These are phyloP conservation scores for Naja naja DNA, from an alignment of 2,113 vertebrate species.

Conservation along the genomic window DNA sequence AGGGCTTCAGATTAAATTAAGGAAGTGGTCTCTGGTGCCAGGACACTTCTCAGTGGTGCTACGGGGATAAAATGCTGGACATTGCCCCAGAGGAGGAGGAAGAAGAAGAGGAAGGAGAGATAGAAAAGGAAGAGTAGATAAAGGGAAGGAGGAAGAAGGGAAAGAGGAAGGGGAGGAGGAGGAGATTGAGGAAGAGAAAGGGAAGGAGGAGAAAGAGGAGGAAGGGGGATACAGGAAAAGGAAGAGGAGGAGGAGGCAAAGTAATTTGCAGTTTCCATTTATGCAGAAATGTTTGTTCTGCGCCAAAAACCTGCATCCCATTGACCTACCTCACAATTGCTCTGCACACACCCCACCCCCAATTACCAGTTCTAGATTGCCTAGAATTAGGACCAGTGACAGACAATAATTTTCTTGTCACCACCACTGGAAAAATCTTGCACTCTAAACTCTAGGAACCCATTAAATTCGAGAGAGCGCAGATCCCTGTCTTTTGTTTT, in stretches of 20 bases:
- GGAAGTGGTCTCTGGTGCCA: not conserved
- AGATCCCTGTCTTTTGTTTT: not conserved
- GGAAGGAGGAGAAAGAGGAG: not conserved
- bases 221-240: no score
- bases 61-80: not conserved
- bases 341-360: not conserved
- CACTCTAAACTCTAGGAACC: not conserved
- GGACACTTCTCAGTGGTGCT: not conserved
- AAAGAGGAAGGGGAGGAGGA: no score
- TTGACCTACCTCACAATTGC: conserved; percentile 16
- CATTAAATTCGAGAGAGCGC: not conserved
- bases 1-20: not conserved
- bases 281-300: conserved; percentile 11
- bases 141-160: not conserved
- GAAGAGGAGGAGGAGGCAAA: not conserved
- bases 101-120: not conserved
- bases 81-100: not conserved
- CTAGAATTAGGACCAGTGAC: not conserved
- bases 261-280: not conserved
- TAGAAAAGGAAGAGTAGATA: no score
- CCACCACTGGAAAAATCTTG: not conserved
- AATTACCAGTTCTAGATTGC: conserved; percentile 10
- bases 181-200: no score
- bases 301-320: not conserved
- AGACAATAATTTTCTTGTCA: conserved; percentile 1